phyloP scores from a whole-genome alignment of 1,140 invertebrate species.

The Drosophila arawakana region DNA sequence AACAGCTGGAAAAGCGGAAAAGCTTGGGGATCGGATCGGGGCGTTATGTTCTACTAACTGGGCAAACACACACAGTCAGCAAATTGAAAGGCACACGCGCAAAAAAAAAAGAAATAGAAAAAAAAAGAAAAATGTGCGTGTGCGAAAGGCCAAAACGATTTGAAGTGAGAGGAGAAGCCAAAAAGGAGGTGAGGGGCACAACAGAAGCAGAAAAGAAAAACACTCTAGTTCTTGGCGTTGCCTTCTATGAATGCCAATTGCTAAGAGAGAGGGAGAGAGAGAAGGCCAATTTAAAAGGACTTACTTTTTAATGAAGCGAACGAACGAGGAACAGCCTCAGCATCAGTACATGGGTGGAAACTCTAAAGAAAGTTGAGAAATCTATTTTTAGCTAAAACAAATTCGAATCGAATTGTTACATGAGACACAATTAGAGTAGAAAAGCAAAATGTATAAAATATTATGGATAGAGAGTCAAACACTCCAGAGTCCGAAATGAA shows the following conservation, averaged over 20 bases:
- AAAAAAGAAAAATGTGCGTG: constrained; percentile 27
- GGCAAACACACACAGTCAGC: constrained; percentile 59
- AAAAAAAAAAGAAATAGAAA: not conserved
- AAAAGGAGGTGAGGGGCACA: not conserved
- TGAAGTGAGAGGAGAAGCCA: constrained; percentile 3
- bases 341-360: not conserved
- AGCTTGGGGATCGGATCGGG: not conserved
- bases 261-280: not conserved
- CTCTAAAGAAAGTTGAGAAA: constrained; percentile 45
- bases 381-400: constrained; percentile 44
- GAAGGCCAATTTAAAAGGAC: constrained; percentile 76
- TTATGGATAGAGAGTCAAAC: not conserved
- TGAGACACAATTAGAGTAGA: constrained; percentile 65
- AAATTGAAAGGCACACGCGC: constrained; percentile 70
- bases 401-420: constrained; percentile 64
- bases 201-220: constrained; percentile 34
- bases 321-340: constrained; percentile 28
- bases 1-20: constrained; percentile 64
- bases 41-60: constrained; percentile 74
- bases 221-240: constrained; percentile 32
- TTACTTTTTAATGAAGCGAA: constrained; percentile 79
- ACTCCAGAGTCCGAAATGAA: not conserved
- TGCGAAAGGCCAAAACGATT: constrained; percentile 58
- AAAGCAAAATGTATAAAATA: constrained; percentile 37
- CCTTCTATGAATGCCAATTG: constrained; percentile 74